phyloP scores from a whole-genome alignment of 2,113 vertebrate genomes.

The Hyla sarda region DNA sequence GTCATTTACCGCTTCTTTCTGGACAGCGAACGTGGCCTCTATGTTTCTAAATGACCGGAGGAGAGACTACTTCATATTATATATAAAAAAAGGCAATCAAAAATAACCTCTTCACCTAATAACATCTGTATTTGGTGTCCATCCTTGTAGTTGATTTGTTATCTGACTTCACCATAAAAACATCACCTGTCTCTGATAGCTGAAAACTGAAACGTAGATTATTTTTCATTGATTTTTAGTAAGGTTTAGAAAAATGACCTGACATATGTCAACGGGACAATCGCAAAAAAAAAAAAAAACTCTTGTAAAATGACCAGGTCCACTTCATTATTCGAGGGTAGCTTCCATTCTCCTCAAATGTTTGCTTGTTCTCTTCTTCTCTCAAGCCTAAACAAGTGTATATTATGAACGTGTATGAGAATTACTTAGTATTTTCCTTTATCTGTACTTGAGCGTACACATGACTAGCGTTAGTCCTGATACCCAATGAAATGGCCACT shows the following conservation, averaged over 20 bases:
- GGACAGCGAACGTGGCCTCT: not conserved
- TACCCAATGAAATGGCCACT: conserved; percentile 81
- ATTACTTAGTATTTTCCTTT: conserved; percentile 64
- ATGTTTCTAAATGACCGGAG: not conserved
- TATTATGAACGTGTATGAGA: conserved; percentile 61
- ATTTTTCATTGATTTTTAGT: conserved; percentile 48
- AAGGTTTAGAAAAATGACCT: conserved; percentile 25
- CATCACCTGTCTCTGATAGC: conserved; percentile 32
- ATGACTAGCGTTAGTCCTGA: conserved; percentile 68
- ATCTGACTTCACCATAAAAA: conserved; percentile 31
- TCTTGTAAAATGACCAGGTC: conserved; percentile 1
- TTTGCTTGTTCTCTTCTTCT: conserved; percentile 61
- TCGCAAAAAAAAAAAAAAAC: not conserved
- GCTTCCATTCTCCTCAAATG: conserved; percentile 49
- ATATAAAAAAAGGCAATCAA: conserved; percentile 24
- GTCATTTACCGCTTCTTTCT: not conserved
- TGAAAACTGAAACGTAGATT: conserved; percentile 49
- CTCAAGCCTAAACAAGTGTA: conserved; percentile 62
- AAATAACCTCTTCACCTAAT: conserved; percentile 33
- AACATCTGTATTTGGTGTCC: conserved; percentile 10
- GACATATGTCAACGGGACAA: not conserved
- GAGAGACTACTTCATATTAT: not conserved
- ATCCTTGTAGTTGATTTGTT: conserved; percentile 29
- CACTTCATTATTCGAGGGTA: conserved; percentile 36
- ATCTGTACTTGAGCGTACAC: conserved; percentile 59